phyloP scores from a whole-genome alignment of 2,113 vertebrate genomes.

The Mastomys coucha region DNA sequence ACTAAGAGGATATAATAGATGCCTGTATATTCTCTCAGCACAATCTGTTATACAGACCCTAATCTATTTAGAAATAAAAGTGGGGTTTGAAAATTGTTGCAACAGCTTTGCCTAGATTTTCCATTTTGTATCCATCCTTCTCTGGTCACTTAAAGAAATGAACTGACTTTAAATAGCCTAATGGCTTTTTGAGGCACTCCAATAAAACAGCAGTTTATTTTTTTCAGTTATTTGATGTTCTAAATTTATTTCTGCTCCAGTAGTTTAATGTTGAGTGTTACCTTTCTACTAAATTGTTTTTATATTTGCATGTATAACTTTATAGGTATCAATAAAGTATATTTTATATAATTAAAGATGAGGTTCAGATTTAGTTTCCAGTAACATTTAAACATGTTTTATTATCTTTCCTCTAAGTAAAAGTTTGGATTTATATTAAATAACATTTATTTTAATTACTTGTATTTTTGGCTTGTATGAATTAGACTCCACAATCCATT shows the following conservation, averaged over 20 bases:
- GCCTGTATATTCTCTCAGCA: slow-evolving; percentile 47
- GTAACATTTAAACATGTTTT: neutral
- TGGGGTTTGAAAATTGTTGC: slow-evolving; percentile 66
- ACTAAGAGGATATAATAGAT: slow-evolving; percentile 68
- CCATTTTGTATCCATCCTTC: neutral
- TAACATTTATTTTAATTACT: neutral
- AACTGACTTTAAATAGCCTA: slow-evolving; percentile 71
- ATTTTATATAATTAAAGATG: slow-evolving; percentile 52
- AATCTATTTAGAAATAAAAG: slow-evolving; percentile 80
- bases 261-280: slow-evolving; percentile 70
- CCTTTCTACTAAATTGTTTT: slow-evolving; percentile 73
- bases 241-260: slow-evolving; percentile 76
- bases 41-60: slow-evolving; percentile 63
- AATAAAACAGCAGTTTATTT: slow-evolving; percentile 54
- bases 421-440: neutral
- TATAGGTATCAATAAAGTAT: neutral
- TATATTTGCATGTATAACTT: slow-evolving; percentile 61
- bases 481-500: neutral
- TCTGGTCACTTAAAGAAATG: slow-evolving; percentile 69
- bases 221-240: slow-evolving; percentile 72
- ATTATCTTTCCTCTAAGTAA: neutral
- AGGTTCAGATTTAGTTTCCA: neutral
- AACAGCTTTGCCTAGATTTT: slow-evolving; percentile 51
- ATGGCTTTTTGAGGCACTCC: slow-evolving; percentile 68
- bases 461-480: neutral